Evolutionary conservation across 1,140 invertebrate genomes (phyloP).

Genomic region (Manduca sexta): DNA sequence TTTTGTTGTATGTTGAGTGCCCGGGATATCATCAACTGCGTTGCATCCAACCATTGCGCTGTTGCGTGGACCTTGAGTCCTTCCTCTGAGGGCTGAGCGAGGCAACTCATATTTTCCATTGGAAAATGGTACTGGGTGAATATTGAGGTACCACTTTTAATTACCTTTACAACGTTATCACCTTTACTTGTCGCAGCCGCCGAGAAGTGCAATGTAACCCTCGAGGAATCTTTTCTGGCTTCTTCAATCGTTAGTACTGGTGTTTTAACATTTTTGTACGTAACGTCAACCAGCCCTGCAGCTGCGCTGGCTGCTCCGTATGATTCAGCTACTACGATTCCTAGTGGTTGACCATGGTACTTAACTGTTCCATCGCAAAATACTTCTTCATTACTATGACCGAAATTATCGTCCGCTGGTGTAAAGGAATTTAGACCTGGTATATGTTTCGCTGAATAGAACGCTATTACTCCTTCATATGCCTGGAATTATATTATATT

Average conservation of each 20-base stretch:
- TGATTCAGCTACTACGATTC: conserved; percentile 80
- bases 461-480: conserved; percentile 80
- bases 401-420: conserved; percentile 19
- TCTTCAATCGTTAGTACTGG: conserved; percentile 6
- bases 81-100: conserved; percentile 62
- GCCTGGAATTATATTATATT: conserved; percentile 38
- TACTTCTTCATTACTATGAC: conserved; percentile 61
- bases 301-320: conserved; percentile 77
- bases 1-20: conserved; percentile 5
- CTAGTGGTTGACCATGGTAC: conserved; percentile 82
- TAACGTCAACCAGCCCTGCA: conserved; percentile 77
- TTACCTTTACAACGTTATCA: background rate
- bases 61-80: conserved; percentile 74
- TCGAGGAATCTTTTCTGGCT: conserved; percentile 2
- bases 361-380: conserved; percentile 68
- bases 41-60: conserved; percentile 77
- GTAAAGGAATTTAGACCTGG: conserved; percentile 79
- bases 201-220: background rate
- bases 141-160: background rate
- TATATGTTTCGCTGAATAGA: conserved; percentile 82
- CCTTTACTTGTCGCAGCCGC: conserved; percentile 6
- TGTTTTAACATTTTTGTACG: conserved; percentile 6
- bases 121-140: conserved; percentile 12
- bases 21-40: conserved; percentile 71
- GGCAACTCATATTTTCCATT: conserved; percentile 12